Conservation (phyloP, 2,113 vertebrate species). For the Cinclus cinclus region DNA sequence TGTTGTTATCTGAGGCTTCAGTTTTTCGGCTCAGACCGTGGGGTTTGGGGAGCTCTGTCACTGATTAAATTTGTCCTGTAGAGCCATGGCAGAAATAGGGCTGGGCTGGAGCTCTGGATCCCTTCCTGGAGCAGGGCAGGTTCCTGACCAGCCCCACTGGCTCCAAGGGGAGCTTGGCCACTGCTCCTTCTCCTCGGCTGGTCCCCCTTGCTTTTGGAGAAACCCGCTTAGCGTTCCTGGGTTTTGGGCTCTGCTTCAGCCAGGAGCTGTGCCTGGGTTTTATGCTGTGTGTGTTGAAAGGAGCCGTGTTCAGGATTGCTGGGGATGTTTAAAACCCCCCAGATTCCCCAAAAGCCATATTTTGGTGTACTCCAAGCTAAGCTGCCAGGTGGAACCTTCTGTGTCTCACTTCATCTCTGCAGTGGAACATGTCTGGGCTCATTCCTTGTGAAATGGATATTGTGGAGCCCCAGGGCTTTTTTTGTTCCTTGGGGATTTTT, state of each 20-base stretch:
- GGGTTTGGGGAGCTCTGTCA: neutral
- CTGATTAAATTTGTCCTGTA: neutral
- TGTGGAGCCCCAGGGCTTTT: neutral
- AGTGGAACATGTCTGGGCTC: neutral
- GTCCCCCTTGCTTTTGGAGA: neutral
- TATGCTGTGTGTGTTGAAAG: neutral
- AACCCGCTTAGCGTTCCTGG: neutral
- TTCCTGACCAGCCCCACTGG: neutral
- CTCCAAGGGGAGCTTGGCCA: neutral
- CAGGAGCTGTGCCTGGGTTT: neutral
- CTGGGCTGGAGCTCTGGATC: neutral
- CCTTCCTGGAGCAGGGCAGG: neutral
- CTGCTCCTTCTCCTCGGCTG: neutral
- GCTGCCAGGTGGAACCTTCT: neutral
- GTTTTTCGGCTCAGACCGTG: fast-evolving
- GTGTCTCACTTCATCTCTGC: neutral
- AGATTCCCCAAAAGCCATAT: neutral
- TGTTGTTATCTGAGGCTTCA: fast-evolving
- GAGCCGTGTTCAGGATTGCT: fast-evolving
- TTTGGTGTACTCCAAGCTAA: neutral
- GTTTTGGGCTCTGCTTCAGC: neutral
- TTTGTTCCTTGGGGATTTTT: neutral
- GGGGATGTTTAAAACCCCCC: neutral
- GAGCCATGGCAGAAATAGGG: neutral
- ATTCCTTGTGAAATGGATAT: neutral